Percentiles rank a stretch among this genome's conserved stretches.
Evolutionary conservation across 2,113 vertebrate species (phyloP).

Genomic region (Chlorodrepanis virens): DNA sequence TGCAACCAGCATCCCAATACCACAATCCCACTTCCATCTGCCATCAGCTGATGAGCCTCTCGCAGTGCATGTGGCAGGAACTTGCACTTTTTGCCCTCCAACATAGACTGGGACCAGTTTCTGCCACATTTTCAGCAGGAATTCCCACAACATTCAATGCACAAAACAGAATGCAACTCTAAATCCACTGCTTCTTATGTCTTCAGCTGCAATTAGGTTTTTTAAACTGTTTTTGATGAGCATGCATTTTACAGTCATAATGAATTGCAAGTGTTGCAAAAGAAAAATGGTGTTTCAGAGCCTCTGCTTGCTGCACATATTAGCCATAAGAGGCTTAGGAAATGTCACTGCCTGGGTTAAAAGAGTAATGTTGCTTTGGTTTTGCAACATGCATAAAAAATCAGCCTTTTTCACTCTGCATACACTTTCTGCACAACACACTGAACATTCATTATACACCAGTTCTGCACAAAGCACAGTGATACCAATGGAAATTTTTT

Average conservation of each 20-base stretch:
- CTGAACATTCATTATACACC: neutral
- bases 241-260: neutral
- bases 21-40: neutral
- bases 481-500: neutral
- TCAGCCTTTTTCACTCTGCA: neutral
- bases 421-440: neutral
- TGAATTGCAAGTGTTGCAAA: neutral
- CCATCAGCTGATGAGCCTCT: fast-evolving
- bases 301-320: neutral
- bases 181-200: neutral
- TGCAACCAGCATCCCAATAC: neutral
- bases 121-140: neutral
- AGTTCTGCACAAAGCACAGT: neutral
- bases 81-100: neutral
- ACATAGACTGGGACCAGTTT: neutral
- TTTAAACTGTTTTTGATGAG: neutral
- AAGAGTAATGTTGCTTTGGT: neutral
- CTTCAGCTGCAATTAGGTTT: neutral
- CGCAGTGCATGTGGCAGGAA: neutral
- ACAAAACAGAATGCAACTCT: neutral
- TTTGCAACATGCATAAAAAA: slow-evolving; percentile 20
- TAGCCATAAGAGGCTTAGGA: neutral
- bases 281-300: neutral
- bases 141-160: neutral
- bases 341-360: neutral